phyloP scores from a whole-genome alignment of 2,797 vertebrate species.

The Echiichthys vipera region DNA sequence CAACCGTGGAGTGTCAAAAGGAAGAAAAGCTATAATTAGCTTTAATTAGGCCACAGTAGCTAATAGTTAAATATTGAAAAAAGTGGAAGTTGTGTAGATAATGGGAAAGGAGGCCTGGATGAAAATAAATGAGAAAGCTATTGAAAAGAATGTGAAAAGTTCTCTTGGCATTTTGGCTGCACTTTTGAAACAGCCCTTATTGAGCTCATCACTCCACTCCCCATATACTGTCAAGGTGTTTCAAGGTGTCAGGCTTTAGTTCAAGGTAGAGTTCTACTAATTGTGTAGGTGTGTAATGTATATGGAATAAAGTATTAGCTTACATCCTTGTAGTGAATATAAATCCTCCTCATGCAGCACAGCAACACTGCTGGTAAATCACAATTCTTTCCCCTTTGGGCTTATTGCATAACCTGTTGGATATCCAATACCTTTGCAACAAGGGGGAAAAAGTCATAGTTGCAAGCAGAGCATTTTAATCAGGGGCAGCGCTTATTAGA shows the following conservation, averaged over 20 bases:
- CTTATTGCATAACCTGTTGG: slow-evolving; percentile 28
- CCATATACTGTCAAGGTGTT: too few species aligned
- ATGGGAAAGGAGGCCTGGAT: not conserved
- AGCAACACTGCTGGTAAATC: slow-evolving; percentile 3
- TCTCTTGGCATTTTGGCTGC: not conserved
- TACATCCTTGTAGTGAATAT: not conserved
- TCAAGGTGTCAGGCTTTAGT: not conserved
- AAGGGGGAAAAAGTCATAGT: not conserved
- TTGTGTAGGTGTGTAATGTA: not conserved
- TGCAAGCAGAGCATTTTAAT: slow-evolving; percentile 40
- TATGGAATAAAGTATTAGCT: not conserved
- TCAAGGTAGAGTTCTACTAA: not conserved
- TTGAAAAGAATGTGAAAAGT: not conserved
- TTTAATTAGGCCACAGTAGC: too few species aligned
- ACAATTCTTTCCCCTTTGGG: slow-evolving; percentile 25
- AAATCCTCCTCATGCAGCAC: slow-evolving; percentile 15
- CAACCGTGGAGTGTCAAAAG: too few species aligned
- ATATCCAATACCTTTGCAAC: slow-evolving; percentile 32
- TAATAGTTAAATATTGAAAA: too few species aligned
- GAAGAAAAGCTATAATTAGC: too few species aligned
- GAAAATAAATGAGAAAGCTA: not conserved
- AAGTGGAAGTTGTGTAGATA: too few species aligned
- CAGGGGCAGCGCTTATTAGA: slow-evolving; percentile 40
- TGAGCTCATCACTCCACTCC: not conserved
- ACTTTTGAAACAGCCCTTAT: not conserved